These are phyloP conservation scores for Drosophila pandora DNA, from an alignment of 1,140 invertebrate genomes.

Conservation along the genomic window DNA sequence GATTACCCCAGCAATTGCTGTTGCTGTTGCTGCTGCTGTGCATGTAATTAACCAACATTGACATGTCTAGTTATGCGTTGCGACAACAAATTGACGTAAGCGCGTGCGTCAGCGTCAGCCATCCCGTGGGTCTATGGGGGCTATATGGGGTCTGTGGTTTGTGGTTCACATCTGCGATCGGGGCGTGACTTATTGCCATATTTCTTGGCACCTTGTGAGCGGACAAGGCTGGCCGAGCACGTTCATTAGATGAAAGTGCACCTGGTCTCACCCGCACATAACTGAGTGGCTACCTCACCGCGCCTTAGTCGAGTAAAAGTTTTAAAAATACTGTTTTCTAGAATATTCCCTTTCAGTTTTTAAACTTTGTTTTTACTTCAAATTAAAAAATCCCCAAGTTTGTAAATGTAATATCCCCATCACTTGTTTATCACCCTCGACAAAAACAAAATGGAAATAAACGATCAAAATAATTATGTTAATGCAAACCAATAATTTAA, in stretches of 20 bases:
- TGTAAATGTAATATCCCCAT: not conserved
- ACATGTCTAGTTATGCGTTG: slow-evolving; percentile 74
- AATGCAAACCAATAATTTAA: slow-evolving; percentile 40
- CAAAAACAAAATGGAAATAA: slow-evolving; percentile 30
- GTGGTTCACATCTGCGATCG: slow-evolving; percentile 34
- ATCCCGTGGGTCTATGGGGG: slow-evolving; percentile 6
- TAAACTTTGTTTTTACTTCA: no score
- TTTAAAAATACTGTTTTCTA: no score
- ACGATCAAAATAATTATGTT: slow-evolving; percentile 43
- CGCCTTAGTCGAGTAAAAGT: not conserved
- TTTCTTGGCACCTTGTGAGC: slow-evolving; percentile 34
- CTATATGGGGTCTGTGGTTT: not conserved
- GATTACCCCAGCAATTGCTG: slow-evolving; percentile 22
- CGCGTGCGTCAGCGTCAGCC: slow-evolving; percentile 58
- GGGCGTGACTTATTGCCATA: slow-evolving; percentile 51
- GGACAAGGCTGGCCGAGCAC: slow-evolving; percentile 59
- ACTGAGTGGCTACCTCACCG: slow-evolving; percentile 5
- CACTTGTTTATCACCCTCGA: slow-evolving; percentile 11
- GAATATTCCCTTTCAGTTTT: slow-evolving; percentile 16
- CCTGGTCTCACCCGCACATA: slow-evolving; percentile 48
- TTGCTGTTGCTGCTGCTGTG: slow-evolving; percentile 21
- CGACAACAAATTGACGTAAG: slow-evolving; percentile 75
- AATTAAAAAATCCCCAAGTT: slow-evolving; percentile 5
- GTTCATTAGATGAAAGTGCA: slow-evolving; percentile 53
- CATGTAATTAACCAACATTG: slow-evolving; percentile 78